These are phyloP conservation scores for Adrianichthys oophorus DNA, from an alignment of 2,797 vertebrate species.

Conservation along the genomic window DNA sequence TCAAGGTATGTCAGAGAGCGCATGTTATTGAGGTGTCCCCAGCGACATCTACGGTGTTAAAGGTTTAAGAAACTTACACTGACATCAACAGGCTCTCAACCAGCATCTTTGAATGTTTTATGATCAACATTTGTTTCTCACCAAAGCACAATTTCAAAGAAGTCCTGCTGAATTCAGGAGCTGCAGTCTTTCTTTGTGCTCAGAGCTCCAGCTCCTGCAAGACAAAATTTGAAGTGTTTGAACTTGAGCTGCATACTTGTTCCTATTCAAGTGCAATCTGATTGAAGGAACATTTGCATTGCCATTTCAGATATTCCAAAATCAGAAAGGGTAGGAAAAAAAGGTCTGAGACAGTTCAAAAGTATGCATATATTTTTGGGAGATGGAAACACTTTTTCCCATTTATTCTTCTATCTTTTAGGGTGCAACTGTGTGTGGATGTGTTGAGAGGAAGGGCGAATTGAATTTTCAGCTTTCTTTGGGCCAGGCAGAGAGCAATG, in stretches of 20 bases:
- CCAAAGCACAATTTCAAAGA: too few relatives aligned
- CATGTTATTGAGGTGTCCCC: too few relatives aligned
- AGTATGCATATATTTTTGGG: constrained; percentile 15
- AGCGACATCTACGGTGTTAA: too few relatives aligned
- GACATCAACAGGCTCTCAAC: too few relatives aligned
- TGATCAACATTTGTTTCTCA: too few relatives aligned
- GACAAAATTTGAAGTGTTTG: constrained; percentile 6
- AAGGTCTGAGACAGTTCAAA: constrained; percentile 27
- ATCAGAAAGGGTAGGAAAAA: constrained; percentile 10
- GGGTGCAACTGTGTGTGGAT: constrained; percentile 18
- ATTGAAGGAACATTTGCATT: constrained; percentile 35
- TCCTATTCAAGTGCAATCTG: constrained; percentile 16
- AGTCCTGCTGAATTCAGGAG: too few relatives aligned
- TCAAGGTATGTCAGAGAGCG: too few relatives aligned
- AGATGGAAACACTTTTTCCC: constrained; percentile 44
- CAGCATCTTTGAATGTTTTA: too few relatives aligned
- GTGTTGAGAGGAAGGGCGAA: not conserved
- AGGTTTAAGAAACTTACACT: too few relatives aligned
- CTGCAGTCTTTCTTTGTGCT: too few relatives aligned
- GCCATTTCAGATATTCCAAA: constrained; percentile 27
- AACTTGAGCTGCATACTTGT: constrained; percentile 1
- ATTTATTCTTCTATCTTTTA: constrained; percentile 38
- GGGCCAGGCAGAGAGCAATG: not conserved
- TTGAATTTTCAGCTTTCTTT: constrained; percentile 8
- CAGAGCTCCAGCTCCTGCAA: not conserved